Base-by-base conservation (phyloP, 1,140 invertebrate genomes). In the Maniola jurtina region DNA sequence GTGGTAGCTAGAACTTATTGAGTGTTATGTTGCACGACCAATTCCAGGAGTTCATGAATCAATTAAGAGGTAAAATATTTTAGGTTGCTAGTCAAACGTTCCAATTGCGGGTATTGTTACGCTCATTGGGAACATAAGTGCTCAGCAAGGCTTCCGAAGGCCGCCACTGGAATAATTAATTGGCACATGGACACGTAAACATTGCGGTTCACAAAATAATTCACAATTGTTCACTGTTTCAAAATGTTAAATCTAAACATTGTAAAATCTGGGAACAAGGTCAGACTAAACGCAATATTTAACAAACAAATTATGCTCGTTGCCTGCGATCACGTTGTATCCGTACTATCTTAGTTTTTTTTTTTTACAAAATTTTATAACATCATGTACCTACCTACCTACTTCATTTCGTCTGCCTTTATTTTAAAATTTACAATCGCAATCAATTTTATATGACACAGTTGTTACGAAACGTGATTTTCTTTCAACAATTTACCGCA, bases 101-200 rank as follows among this genome's bases (percentile, higher is more conserved):
- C 52, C 52, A 55, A 55, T 55, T 55, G 52, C 52, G 25, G 11
- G 6, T 33, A 55, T 55, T 56, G 34, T 5, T 38, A 33, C 55
- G 55, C 35, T 57, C 14, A 57, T 40, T 57, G 55, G 55, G n/a
- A 16, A 11, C 59, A 34, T 25, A 35, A 33, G 42, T 50, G 34
- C 42, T 33, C 55, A 40, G 16, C 55, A 40, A 57, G 42, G 59
- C 42, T 72, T 61, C 72, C 60, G 75, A 82, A 82, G 78, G 81
- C 75, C 79, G 70, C 66, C 67, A 64, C 73, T 80, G 47, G 47
- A 48, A 14, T 48, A 48, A 48, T 48, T 48, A 83, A 81, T 81
- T 80, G 80, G 80, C 72, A 83, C 79, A 82, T 69, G 79, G 71
- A 79, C 77, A 75, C 71, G 70, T 77, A 85, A 83, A 84, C 77